Percentiles rank a stretch among this genome's conserved stretches.
phyloP scores from a whole-genome alignment of 64 coral and sea anemone species.

The Dendrophyllia cribrosa region DNA sequence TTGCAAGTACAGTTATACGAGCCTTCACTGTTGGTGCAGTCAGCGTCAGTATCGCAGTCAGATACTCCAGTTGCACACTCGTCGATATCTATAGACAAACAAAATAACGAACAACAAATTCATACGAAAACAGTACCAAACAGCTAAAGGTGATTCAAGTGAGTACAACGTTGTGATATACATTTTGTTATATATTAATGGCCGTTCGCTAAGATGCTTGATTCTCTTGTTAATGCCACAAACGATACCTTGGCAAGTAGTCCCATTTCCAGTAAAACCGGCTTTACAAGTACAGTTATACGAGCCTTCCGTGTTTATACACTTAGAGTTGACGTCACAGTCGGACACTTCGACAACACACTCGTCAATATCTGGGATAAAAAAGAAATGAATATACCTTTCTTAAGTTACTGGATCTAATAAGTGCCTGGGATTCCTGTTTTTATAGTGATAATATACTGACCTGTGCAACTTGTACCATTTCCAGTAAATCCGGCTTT shows the following conservation, averaged over 20 bases:
- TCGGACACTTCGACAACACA: conserved; percentile 16
- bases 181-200: no score
- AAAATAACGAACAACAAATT: no score
- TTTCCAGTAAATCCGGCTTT: no score
- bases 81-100: background rate
- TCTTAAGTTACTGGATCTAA: no score
- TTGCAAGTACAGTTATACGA: background rate
- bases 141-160: no score
- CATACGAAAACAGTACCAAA: no score
- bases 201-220: no score
- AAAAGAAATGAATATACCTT: background rate
- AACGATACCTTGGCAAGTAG: background rate
- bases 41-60: background rate
- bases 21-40: conserved; percentile 10
- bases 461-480: no score
- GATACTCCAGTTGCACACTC: background rate
- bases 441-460: no score
- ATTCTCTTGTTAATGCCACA: no score
- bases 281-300: conserved; percentile 70
- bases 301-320: conserved; percentile 65
- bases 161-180: no score
- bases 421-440: no score
- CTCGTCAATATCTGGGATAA: conserved; percentile 27
- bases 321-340: conserved; percentile 65
- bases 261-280: conserved; percentile 70